phyloP scores from a whole-genome alignment of 2,888 invertebrate genomes.

The Callimorpha dominula region DNA sequence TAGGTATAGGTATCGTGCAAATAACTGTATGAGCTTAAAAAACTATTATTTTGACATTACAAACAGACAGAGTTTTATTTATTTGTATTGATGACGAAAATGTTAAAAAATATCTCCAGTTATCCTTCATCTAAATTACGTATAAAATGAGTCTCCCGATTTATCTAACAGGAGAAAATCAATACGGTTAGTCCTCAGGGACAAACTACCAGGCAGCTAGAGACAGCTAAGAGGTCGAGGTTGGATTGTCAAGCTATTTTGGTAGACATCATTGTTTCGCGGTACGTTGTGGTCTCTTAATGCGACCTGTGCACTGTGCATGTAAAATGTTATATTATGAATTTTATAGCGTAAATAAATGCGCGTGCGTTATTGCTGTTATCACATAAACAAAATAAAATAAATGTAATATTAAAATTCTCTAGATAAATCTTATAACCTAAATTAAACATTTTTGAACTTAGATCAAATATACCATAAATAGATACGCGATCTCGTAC shows the following conservation, averaged over 20 bases:
- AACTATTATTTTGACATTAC: too few relatives aligned
- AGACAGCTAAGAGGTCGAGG: constrained; percentile 37
- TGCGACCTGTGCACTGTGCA: too few relatives aligned
- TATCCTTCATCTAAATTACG: not conserved
- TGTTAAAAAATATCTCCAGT: not conserved
- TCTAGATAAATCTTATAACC: not conserved
- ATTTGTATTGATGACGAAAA: too few relatives aligned
- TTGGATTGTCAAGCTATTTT: constrained; percentile 58
- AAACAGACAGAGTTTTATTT: too few relatives aligned
- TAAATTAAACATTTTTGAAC: too few relatives aligned
- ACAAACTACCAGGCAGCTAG: constrained; percentile 32
- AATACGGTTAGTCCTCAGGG: constrained; percentile 35
- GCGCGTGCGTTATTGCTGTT: not conserved
- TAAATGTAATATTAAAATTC: not conserved
- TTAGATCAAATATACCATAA: too few relatives aligned
- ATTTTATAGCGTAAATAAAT: too few relatives aligned
- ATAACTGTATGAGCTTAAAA: too few relatives aligned
- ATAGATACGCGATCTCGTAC: too few relatives aligned
- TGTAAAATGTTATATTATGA: too few relatives aligned
- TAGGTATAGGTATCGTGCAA: too few relatives aligned
- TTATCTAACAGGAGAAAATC: constrained; percentile 35
- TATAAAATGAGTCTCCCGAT: constrained; percentile 8
- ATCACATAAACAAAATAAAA: not conserved
- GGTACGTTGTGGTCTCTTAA: too few relatives aligned
- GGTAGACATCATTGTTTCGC: constrained; percentile 5